Base-by-base conservation (phyloP, 2,888 invertebrate genomes). In the Acleris holmiana region DNA sequence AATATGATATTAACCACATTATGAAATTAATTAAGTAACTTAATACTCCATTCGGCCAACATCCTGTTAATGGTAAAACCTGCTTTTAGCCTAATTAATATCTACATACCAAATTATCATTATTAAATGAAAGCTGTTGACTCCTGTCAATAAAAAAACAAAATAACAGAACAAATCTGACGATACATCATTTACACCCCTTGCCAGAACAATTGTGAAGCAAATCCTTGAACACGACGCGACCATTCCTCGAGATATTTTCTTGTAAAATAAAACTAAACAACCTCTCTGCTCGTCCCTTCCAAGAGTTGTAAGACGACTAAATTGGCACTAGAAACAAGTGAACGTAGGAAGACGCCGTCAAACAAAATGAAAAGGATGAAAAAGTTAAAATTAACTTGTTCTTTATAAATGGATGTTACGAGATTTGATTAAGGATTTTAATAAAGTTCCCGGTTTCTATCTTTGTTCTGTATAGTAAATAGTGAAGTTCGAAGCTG, bases 281-380 rank as follows among this genome's bases (percentile, higher is more conserved):
- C 21, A 18, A 35, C 18, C 7, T 8, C 29, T 29, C 19, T 21
- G 10, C 8, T n/a, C 7, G 40, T 18, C 18, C 35, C 40, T 54
- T 41, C 40, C 19, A 41, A 54, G 23, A 44, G 23, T 21, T 44
- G 41, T 15, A 58, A 64, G 53, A 53, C 53, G 47, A 59, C 58
- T 44, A 54, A 59, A 64, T 54, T 64, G 58, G 40, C 57, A 57
- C 53, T 64, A 64, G 58, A 64, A 64, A 58, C 58, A 64, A 59
- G 48, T 47, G 48, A 54, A 49, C 64, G 47, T 51, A 25, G 63
- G 10, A 55, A 47, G 44, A 29, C 55, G 48, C 49, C 53, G 41
- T 56, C 48, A 25, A 23, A 59, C 29, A 41, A 54, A 63, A 59
- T 48, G 48, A 64, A 55, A 53, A 64, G 47, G 57, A 58, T 53